phyloP scores from a whole-genome alignment of 2,797 vertebrate genomes.

The Peromyscus attwateri region DNA sequence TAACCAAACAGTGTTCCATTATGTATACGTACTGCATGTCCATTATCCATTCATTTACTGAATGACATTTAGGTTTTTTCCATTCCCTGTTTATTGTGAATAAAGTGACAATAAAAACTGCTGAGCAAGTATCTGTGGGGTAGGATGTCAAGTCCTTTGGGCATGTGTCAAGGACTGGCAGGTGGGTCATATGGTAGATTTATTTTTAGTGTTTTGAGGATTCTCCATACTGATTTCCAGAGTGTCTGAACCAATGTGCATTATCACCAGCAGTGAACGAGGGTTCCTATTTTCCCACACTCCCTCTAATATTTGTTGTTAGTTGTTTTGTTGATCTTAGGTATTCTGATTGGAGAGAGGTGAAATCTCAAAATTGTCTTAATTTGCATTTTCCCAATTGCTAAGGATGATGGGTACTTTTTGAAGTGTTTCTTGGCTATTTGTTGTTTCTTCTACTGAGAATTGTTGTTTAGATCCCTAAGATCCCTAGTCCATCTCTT shows the following conservation, averaged over 20 bases:
- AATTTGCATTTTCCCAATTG: neutral
- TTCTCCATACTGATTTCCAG: neutral
- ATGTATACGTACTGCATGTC: neutral
- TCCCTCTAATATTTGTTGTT: neutral
- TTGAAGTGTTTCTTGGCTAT: neutral
- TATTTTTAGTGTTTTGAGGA: neutral
- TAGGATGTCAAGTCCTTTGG: neutral
- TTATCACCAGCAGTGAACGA: neutral
- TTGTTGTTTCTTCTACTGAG: neutral
- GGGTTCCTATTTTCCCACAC: neutral
- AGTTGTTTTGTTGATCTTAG: neutral
- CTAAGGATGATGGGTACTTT: neutral
- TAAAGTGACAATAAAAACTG: neutral
- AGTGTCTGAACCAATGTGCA: neutral
- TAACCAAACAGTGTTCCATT: neutral
- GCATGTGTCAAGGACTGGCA: neutral
- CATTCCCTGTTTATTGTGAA: neutral
- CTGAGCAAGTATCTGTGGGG: neutral
- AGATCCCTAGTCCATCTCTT: neutral
- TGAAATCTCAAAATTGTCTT: neutral
- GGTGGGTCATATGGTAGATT: neutral
- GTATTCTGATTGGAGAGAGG: neutral
- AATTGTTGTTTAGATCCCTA: neutral
- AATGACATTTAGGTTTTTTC: neutral
- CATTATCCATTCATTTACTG: neutral